Evolutionary conservation across 2,888 invertebrate species (phyloP), one percentile per base, ranked within the genome.

Genomic region (Stenchaetothrips biformis): DNA sequence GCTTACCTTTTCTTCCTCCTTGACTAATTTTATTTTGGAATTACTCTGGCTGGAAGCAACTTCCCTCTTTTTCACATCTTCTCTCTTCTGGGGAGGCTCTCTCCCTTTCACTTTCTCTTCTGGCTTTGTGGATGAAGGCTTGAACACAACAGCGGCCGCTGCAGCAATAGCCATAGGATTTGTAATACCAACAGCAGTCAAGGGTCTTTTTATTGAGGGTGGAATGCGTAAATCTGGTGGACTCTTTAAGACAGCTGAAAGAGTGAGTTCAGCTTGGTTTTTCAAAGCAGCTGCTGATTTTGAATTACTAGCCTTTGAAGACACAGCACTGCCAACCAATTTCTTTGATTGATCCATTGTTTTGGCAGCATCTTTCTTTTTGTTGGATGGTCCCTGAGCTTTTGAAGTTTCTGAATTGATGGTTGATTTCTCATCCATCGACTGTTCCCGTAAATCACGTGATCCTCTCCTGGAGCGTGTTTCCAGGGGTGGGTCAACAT

Each of bases 61-160:
- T 78, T 48, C 59, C 48, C 18, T n/a, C 49, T 49, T 80, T 78
- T 80, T 59, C 37, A 48, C 78, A 67, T 62, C 48, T n/a, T 79
- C 78, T 13, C 78, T 77, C 2, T 21, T 47, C 21, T 77, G 77
- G 2, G 27, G 53, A 48, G 80, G 59, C 18, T 81, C 80, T 74
- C 48, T 81, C 8, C 77, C 79, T 9, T 77, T 47, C 21, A 11
- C 48, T 37, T 37, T 49, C 13, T 78, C 48, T 18, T 37, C 27
- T 9, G 47, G 47, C 13, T 78, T 53, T 13, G 53, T 18, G 13
- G 53, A 53, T 53, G 67, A 25, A 11, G 67, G 11, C 25, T 74
- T 74, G 25, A 11, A 21, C 25, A 74, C 67, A 25, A 74, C 67
- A 25, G 67, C 67, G 8, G 67, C 67, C 9, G 67, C 67, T 25